Conservation (phyloP, 2,113 vertebrate genomes). For the Anguilla rostrata region DNA sequence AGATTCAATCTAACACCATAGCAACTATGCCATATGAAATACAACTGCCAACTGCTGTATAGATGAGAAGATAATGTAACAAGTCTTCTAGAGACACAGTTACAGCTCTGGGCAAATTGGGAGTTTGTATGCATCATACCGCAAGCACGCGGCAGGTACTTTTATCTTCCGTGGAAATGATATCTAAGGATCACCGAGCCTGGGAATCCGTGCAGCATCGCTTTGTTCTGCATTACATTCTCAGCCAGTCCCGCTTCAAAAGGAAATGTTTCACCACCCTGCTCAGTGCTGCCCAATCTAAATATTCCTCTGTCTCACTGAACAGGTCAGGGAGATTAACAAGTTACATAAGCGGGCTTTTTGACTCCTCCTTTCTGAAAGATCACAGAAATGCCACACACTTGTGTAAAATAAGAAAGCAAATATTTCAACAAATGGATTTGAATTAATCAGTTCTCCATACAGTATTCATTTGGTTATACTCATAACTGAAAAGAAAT, state of each 20-base stretch:
- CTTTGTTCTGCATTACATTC: background rate
- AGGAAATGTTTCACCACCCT: background rate
- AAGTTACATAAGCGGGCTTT: constrained; percentile 7
- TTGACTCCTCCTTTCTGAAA: background rate
- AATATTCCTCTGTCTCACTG: background rate
- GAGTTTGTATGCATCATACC: background rate
- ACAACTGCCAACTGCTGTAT: no score
- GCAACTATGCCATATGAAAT: no score
- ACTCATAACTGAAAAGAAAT: background rate
- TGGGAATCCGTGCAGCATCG: background rate
- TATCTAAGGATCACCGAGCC: background rate
- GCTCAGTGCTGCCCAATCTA: background rate
- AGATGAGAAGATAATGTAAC: background rate
- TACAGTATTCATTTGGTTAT: no score
- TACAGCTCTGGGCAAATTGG: background rate
- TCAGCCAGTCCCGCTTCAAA: background rate
- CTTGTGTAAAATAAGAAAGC: background rate
- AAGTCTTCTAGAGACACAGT: background rate
- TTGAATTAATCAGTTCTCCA: no score
- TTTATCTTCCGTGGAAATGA: background rate
- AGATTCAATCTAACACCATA: no score
- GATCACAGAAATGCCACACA: background rate
- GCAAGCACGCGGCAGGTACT: background rate
- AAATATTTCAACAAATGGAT: no score
- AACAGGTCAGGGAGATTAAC: constrained; percentile 21